Percentiles rank a stretch among this genome's conserved stretches.
phyloP scores from a whole-genome alignment of 1,140 invertebrate species.

The Chionoecetes opilio region DNA sequence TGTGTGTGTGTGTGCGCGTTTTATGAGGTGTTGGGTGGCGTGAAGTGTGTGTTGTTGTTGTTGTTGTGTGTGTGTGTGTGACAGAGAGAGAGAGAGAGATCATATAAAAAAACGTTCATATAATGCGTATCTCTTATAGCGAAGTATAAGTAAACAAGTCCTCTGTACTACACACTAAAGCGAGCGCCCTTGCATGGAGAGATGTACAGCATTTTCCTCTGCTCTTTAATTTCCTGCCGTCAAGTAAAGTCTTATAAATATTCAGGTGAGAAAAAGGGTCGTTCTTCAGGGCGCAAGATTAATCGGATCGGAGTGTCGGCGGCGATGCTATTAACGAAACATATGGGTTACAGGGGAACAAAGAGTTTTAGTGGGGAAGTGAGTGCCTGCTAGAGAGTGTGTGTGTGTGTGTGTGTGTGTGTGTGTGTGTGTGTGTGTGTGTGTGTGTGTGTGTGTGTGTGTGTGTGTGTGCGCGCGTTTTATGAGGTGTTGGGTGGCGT shows the following conservation, averaged over 20 bases:
- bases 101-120: too few relatives aligned
- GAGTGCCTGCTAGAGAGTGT: background rate
- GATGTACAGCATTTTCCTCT: too few relatives aligned
- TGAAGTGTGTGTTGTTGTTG: background rate
- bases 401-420: too few relatives aligned
- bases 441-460: too few relatives aligned
- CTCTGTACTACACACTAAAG: too few relatives aligned
- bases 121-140: too few relatives aligned
- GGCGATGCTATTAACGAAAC: background rate
- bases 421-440: too few relatives aligned
- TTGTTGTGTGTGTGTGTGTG: background rate
- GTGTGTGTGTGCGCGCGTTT: background rate
- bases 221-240: too few relatives aligned
- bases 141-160: too few relatives aligned
- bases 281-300: background rate
- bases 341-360: background rate
- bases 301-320: background rate
- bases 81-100: too few relatives aligned
- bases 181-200: too few relatives aligned
- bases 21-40: background rate
- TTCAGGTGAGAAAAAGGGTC: background rate
- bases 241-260: background rate
- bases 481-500: background rate
- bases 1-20: background rate
- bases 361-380: background rate